Evolutionary conservation across 2,888 invertebrate species (phyloP).

Genomic region (Lasioglossum calceatum): DNA sequence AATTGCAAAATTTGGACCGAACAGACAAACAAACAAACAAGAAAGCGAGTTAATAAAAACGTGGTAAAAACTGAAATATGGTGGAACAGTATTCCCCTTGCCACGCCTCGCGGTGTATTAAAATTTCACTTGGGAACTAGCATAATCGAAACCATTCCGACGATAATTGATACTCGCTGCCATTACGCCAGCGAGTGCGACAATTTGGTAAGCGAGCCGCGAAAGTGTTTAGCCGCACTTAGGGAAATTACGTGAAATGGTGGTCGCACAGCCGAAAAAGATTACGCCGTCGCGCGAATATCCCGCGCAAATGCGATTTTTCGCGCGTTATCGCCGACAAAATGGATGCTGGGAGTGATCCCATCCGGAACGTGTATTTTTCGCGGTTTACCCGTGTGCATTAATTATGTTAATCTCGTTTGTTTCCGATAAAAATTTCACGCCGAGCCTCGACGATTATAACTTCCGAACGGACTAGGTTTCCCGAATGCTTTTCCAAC

Average conservation of each 20-base stretch:
- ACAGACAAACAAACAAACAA: no score
- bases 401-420: slow-evolving; percentile 13
- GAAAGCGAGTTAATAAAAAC: no score
- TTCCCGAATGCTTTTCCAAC: not conserved
- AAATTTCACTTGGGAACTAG: not conserved
- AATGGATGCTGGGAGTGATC: not conserved
- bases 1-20: no score
- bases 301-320: slow-evolving; percentile 1
- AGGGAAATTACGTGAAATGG: slow-evolving; percentile 21
- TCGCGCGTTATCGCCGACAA: slow-evolving; percentile 4
- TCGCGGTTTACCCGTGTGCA: not conserved
- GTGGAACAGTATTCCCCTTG: no score
- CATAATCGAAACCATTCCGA: not conserved
- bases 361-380: not conserved
- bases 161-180: not conserved
- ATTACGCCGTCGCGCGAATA: not conserved
- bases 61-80: no score
- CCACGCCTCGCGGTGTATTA: not conserved
- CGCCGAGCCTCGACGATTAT: not conserved
- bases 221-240: slow-evolving; percentile 29
- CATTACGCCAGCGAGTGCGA: not conserved
- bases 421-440: not conserved
- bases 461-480: not conserved
- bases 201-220: not conserved
- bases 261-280: not conserved